A percentile compares a stretch with the other conserved stretches of the same genome.
phyloP scores from a whole-genome alignment of 2,113 vertebrate genomes.

The Origma solitaria region DNA sequence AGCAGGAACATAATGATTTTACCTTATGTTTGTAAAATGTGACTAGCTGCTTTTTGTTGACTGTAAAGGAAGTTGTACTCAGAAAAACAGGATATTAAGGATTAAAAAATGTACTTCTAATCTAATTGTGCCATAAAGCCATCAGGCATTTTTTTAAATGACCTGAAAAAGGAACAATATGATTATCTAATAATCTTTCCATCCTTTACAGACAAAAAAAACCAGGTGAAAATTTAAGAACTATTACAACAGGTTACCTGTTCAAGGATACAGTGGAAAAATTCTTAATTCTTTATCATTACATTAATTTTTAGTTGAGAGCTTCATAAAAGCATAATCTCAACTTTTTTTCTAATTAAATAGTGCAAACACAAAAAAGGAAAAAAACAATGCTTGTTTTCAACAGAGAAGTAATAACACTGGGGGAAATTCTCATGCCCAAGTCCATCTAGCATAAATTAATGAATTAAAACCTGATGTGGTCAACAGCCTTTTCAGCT shows the following conservation, averaged over 20 bases:
- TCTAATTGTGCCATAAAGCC: neutral
- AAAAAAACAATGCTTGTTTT: neutral
- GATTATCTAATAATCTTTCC: constrained; percentile 1
- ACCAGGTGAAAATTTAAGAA: neutral
- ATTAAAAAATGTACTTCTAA: constrained; percentile 22
- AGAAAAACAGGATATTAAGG: constrained; percentile 50
- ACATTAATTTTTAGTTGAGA: neutral
- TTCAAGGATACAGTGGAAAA: neutral
- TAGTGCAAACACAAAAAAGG: neutral
- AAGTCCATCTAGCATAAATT: neutral
- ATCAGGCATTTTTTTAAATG: neutral
- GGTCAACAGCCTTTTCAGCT: neutral
- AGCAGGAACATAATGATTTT: constrained; percentile 5
- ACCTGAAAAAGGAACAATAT: constrained; percentile 1
- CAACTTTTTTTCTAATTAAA: neutral
- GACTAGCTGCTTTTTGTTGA: constrained; percentile 10
- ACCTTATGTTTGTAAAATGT: constrained; percentile 26
- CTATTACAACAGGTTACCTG: neutral
- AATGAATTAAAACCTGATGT: neutral
- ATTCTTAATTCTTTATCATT: neutral
- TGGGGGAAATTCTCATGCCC: neutral
- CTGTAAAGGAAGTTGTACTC: neutral
- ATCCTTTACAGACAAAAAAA: neutral
- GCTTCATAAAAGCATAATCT: neutral
- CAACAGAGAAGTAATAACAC: neutral